A percentile compares a stretch with the other conserved stretches of the same genome.
Evolutionary conservation across 1,140 invertebrate species (phyloP).

Genomic region (Drosophila sp.): DNA sequence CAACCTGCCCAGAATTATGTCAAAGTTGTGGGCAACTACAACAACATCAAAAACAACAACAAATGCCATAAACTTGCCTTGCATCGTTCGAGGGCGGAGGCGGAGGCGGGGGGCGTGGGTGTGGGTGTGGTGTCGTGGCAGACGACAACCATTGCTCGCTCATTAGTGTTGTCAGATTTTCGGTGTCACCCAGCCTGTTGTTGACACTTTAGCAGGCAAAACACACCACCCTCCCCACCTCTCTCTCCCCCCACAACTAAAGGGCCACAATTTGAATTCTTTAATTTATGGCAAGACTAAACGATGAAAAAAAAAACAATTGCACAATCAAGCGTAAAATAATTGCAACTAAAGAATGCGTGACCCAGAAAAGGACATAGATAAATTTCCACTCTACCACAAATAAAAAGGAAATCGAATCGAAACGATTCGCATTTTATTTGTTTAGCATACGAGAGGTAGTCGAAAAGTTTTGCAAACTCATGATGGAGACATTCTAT

Average conservation of each 20-base stretch:
- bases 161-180: slow-evolving; percentile 76
- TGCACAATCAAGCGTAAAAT: slow-evolving; percentile 54
- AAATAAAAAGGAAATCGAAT: slow-evolving; percentile 36
- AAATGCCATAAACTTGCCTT: slow-evolving; percentile 67
- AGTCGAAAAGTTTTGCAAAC: not conserved
- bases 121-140: slow-evolving; percentile 8
- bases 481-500: too few relatives aligned
- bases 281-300: slow-evolving; percentile 50
- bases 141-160: slow-evolving; percentile 50
- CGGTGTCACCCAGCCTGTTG: slow-evolving; percentile 62
- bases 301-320: slow-evolving; percentile 27
- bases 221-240: slow-evolving; percentile 26
- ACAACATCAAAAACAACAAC: slow-evolving; percentile 38
- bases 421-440: slow-evolving; percentile 55
- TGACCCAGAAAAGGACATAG: slow-evolving; percentile 30
- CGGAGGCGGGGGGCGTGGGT: not conserved
- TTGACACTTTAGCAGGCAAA: slow-evolving; percentile 66
- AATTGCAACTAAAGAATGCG: slow-evolving; percentile 49
- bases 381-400: slow-evolving; percentile 59
- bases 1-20: slow-evolving; percentile 74
- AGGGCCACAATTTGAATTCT: slow-evolving; percentile 22
- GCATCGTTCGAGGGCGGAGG: slow-evolving; percentile 3
- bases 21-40: slow-evolving; percentile 63
- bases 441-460: slow-evolving; percentile 55
- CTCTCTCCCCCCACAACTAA: not conserved